Evolutionary conservation across 2,113 vertebrate genomes (phyloP), one percentile per base, ranked within the genome.

Genomic region (Papio anubis): DNA sequence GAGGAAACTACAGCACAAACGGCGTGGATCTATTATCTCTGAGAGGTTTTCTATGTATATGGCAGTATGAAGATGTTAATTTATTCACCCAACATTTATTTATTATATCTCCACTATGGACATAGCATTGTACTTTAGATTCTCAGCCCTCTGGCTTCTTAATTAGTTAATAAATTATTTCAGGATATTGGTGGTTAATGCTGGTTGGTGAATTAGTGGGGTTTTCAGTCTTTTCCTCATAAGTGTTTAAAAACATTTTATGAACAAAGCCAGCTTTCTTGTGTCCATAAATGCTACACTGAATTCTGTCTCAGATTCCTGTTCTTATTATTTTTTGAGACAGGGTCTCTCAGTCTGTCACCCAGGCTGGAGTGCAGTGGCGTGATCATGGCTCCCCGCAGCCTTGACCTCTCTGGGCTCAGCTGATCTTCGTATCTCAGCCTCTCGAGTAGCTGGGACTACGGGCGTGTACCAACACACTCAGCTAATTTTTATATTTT

Each of bases 161-260:
- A 78, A 64, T 90, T 95, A 86, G 55, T 91, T 94, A 96, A 94
- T 81, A 76, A 81, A 52, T 76, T 86, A 92, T 96, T 93, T 97
- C 48, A 93, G 73, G 52, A 32, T 87, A 55, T 45, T 83, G 52
- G 75, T 87, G 45, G 61, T 93, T 79, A 87, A 76, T 43, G 45
- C 57, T 96, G 43, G 85, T 93, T 85, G 85, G 90, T 96, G 90
- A 88, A 85, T 68, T 64, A 96, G 50, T 68, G 35, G 48, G 20
- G 21, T 14, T 95, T 96, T 82, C 82, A 55, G 57, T 32, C 25
- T 57, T 43, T 95, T 73, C 25, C 78, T 95, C 18, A 0, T 79
- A 79, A 83, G 40, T 83, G 66, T 89, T 95, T 94, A 57, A 94
- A 93, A 76, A 88, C 2, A 12, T 57, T 92, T 87, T 92, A 68